A percentile compares a stretch with the other conserved stretches of the same genome.
These are phyloP conservation scores for Eupithecia tripunctaria DNA, from an alignment of 2,888 invertebrate genomes.

Conservation along the genomic window DNA sequence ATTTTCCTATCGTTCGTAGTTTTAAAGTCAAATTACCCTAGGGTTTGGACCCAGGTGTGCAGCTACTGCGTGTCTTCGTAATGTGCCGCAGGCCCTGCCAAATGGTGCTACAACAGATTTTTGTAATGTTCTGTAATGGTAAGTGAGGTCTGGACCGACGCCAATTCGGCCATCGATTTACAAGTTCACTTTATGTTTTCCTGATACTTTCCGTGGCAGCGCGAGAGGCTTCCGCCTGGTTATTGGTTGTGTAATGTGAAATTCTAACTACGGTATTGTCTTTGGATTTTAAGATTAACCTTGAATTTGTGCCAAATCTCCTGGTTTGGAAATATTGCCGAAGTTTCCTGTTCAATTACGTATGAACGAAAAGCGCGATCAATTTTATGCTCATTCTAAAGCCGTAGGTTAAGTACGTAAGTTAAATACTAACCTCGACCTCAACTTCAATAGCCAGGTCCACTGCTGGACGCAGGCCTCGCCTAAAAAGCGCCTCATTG, in stretches of 20 bases:
- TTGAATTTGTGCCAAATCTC: slow-evolving; percentile 14
- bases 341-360: not conserved
- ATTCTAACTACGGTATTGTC: slow-evolving; percentile 26
- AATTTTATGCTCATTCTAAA: not conserved
- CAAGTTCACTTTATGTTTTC: slow-evolving; percentile 76
- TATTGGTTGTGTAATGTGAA: slow-evolving; percentile 43
- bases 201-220: slow-evolving; percentile 68
- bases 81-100: slow-evolving; percentile 62
- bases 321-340: not conserved
- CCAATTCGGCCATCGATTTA: slow-evolving; percentile 83
- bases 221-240: slow-evolving; percentile 59
- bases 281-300: slow-evolving; percentile 27
- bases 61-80: slow-evolving; percentile 11
- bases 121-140: slow-evolving; percentile 81
- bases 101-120: slow-evolving; percentile 82
- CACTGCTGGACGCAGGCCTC: no score
- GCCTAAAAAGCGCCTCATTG: no score
- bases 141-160: slow-evolving; percentile 74
- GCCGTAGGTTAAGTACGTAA: no score
- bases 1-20: not conserved
- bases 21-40: slow-evolving; percentile 6
- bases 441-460: no score
- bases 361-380: not conserved
- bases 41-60: not conserved
- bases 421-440: not conserved